Base-by-base conservation (phyloP, 2,797 vertebrate species). In the Gymnoscopelus microlampas region DNA sequence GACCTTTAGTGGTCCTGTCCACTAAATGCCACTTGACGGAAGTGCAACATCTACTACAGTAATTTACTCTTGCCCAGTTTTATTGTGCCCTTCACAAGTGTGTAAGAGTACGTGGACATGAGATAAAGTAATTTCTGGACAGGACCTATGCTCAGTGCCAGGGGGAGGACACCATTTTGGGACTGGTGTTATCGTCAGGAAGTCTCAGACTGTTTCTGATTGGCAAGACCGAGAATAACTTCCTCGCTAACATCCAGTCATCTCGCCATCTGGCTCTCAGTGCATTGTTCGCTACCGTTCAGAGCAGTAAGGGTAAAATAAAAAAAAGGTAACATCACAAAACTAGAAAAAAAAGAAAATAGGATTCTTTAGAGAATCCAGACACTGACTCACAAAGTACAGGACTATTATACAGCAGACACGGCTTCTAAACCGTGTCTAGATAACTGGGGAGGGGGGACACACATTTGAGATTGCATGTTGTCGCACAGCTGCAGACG, bases 401-500 rank as follows among this genome's bases (percentile, higher is more conserved):
- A 73, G 77, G 75, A 85, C 76, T 64, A 82, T 51, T 59, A 58
- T 51, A 67, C 67, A 77, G 55, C 79, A 79, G 70, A 84, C 66
- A n/a, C 39, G 39, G 66, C 66, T 76, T 79, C 79, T 79, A 76
- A 84, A 79, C 58, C 74, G 81, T 68, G 76, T 76, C 84, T 76
- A 58, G 57, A 70, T 66, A 73, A 54, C 62, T 55, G 71, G 67
- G 62, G 39, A 7, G 2, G 39, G 8, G 39, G 71, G 68, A 72
- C 68, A 83, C 68, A 83, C 15, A 63, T 56, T 80, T 57, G 66
- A 67, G 47, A 57, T 86, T 84, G 78, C 80, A 84, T 90, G 88
- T 86, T 88, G 86, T 88, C 88, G 83, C 87, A 89, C 89, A 84
- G 81, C 84, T 85, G 84, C 72, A 77, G 78, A 82, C 66, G 68